A percentile compares a stretch with the other conserved stretches of the same genome.
These are phyloP conservation scores for Lagenorhynchus albirostris DNA, from an alignment of 2,113 vertebrate species.

Conservation along the genomic window DNA sequence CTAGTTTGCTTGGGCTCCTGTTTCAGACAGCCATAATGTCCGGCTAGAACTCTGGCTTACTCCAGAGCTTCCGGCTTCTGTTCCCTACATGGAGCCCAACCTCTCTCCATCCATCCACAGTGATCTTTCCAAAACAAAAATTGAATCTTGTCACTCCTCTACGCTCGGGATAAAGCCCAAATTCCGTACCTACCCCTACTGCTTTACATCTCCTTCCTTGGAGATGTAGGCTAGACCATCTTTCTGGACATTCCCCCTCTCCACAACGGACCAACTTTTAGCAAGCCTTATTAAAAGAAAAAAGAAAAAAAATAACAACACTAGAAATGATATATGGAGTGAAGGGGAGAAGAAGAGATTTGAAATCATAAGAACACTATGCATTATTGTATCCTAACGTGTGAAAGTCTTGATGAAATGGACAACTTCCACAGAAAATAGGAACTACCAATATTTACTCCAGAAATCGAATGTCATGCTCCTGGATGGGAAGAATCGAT, in stretches of 20 bases:
- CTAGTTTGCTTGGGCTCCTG: not conserved
- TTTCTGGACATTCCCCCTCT: not conserved
- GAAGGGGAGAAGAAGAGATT: not conserved
- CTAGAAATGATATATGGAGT: not conserved
- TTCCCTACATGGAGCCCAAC: not conserved
- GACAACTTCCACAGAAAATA: constrained; percentile 9
- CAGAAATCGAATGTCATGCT: constrained; percentile 24
- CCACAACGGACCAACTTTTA: not conserved
- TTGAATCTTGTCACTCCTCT: not conserved
- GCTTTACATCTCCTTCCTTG: not conserved
- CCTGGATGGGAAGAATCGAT: not conserved
- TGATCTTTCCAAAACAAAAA: not conserved
- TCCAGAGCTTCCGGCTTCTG: not conserved
- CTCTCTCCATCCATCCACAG: not conserved
- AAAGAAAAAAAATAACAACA: not conserved
- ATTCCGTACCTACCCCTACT: not conserved
- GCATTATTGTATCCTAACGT: not conserved
- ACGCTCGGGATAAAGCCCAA: not conserved
- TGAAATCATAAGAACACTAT: not conserved
- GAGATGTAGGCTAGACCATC: not conserved
- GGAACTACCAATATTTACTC: not conserved
- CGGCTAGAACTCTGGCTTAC: not conserved
- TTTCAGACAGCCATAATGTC: not conserved
- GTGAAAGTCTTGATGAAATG: constrained; percentile 24
- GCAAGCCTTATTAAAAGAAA: not conserved